Base-by-base conservation (phyloP, 2,113 vertebrate species). In the Syngnathoides biaculeatus region DNA sequence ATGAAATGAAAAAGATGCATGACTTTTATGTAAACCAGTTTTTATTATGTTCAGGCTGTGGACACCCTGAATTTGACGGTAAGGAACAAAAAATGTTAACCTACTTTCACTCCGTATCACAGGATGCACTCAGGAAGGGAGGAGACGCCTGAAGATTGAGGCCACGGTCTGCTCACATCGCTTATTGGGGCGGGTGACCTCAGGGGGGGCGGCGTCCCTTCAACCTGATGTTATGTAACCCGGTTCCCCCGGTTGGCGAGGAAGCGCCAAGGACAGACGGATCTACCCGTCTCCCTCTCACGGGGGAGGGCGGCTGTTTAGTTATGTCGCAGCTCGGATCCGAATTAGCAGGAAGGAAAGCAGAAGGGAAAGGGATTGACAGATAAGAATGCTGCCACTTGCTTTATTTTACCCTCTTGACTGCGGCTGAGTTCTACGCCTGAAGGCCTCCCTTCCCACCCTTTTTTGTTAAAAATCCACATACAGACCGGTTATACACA, bases 321-420 rank as follows among this genome's bases (percentile, higher is more conserved):
- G 81, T 84, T 81, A 68, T 76, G 80, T 79, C 72, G 71, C 72
- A 12, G 62, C 78, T 87, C 75, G 77, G 84, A 84, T 87, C 82
- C 79, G 84, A 87, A 81, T 85, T 84, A 38, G 30, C 81, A 90
- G 88, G 88, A 90, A 88, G 88, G 88, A 90, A 90, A 81, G 64
- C 83, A 82, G 76, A 79, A 86, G 86, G 87, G 83, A 85, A 85
- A 85, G 85, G 82, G 85, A 81, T 62, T 52, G 30, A 71, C 40
- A 79, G 87, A 90, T 88, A 88, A 88, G 84, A 87, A 71, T 12
- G 68, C 74, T 79, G 81, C 43, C n/a, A 0, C 45, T 73, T 67
- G 35, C 35, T 52, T 52, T 52, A 52, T 22, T 52, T 52, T 52
- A 52, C 20, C 48, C 48, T 52, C 48, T 52, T 20, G 19, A 52